Percentiles rank a stretch among this genome's conserved stretches.
These are phyloP conservation scores for Pseudopleuronectes americanus DNA, from an alignment of 2,797 vertebrate species.

Conservation along the genomic window DNA sequence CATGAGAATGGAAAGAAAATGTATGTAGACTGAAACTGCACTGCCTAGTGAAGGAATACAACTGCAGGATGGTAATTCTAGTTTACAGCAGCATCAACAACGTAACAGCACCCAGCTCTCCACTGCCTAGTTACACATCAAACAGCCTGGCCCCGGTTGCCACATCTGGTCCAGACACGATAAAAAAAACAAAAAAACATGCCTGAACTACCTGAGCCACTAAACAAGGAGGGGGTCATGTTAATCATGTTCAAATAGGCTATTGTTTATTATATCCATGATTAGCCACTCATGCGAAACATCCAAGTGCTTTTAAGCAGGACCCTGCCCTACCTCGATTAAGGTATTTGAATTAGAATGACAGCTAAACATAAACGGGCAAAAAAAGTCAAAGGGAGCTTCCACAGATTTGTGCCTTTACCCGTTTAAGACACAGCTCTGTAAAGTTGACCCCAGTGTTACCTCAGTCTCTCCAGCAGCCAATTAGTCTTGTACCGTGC, in stretches of 20 bases:
- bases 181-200: conserved; percentile 13
- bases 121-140: conserved; percentile 52
- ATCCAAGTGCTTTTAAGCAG: conserved; percentile 29
- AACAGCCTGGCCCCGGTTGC: conserved; percentile 30
- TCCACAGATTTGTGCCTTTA: conserved; percentile 7
- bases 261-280: conserved; percentile 22
- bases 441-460: conserved; percentile 39
- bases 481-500: conserved; percentile 60
- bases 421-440: conserved; percentile 28
- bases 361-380: not conserved
- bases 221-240: not conserved
- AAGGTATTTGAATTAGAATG: not conserved
- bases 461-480: conserved; percentile 45
- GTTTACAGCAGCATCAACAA: conserved; percentile 21
- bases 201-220: conserved; percentile 5
- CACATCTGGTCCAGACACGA: conserved; percentile 16
- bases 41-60: too few relatives aligned
- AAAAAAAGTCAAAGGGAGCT: conserved; percentile 7
- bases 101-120: not conserved
- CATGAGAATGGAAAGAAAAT: too few relatives aligned
- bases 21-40: too few relatives aligned
- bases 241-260: conserved; percentile 29
- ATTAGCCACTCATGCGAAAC: conserved; percentile 24
- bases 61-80: too few relatives aligned
- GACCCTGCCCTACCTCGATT: not conserved